Conservation (phyloP, 1,140 invertebrate genomes). For the Pseudomyrmex dendroicus region DNA sequence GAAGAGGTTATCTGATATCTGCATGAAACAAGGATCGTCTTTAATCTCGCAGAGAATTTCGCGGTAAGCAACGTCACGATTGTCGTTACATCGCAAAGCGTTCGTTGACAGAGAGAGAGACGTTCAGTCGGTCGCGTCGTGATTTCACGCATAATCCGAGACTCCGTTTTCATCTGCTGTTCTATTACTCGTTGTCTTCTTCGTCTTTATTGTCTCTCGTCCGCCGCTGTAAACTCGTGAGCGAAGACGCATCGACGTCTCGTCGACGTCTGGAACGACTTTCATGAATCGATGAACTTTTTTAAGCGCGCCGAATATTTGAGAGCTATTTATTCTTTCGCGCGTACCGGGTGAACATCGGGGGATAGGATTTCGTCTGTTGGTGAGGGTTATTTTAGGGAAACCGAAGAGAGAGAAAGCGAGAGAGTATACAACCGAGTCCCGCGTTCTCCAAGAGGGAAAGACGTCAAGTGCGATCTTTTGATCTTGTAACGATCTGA, state of each 20-base stretch:
- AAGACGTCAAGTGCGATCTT: conserved; percentile 42
- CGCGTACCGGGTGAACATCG: not conserved
- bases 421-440: not conserved
- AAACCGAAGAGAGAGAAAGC: not conserved
- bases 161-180: not conserved
- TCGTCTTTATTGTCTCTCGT: not conserved
- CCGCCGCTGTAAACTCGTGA: not conserved
- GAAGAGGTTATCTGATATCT: conserved; percentile 14
- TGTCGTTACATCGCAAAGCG: conserved; percentile 12
- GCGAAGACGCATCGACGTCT: not conserved
- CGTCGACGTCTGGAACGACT: not conserved
- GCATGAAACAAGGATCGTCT: conserved; percentile 25
- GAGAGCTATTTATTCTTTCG: not conserved
- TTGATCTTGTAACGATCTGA: conserved; percentile 51
- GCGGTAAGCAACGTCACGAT: conserved; percentile 5
- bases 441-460: not conserved
- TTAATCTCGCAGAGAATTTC: conserved; percentile 45
- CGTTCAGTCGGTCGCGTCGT: conserved; percentile 12
- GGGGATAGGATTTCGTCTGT: not conserved
- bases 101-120: conserved; percentile 27
- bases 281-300: not conserved
- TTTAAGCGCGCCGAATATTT: not conserved
- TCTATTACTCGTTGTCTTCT: not conserved
- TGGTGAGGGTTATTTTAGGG: conserved; percentile 23
- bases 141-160: not conserved